These are phyloP conservation scores for Triplophysa tibetana DNA, from an alignment of 2,113 vertebrate genomes.

Conservation along the genomic window DNA sequence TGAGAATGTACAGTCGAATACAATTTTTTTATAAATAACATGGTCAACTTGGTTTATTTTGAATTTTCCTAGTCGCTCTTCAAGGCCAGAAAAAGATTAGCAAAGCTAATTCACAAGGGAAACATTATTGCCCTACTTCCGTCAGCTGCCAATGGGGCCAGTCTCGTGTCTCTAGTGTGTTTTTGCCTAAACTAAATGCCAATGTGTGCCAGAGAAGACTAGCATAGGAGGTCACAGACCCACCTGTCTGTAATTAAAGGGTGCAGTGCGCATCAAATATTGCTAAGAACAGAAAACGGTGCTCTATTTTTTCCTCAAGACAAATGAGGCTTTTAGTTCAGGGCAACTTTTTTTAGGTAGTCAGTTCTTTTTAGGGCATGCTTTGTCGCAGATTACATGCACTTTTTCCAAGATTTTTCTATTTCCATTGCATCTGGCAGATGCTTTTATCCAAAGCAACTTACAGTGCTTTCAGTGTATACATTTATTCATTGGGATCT, in stretches of 20 bases:
- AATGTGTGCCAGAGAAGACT: conserved; percentile 36
- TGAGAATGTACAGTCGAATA: no score
- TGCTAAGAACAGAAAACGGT: conserved; percentile 57
- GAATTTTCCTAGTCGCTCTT: neutral
- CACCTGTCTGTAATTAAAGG: conserved; percentile 65
- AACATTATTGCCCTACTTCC: conserved; percentile 66
- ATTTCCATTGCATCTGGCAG: neutral
- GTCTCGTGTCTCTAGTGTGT: conserved; percentile 60
- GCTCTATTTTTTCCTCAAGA: conserved; percentile 36
- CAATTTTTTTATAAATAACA: no score
- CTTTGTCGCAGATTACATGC: neutral
- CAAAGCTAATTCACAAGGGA: neutral
- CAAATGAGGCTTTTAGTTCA: conserved; percentile 29
- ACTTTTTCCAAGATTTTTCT: neutral
- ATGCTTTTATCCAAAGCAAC: no score
- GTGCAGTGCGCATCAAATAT: conserved; percentile 62
- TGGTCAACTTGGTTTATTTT: neutral
- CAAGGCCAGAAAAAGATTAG: conserved; percentile 8
- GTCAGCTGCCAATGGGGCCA: conserved; percentile 50
- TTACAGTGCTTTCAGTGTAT: no score
- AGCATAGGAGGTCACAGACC: conserved; percentile 65
- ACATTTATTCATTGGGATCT: no score
- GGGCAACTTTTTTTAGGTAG: neutral
- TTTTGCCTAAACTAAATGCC: conserved; percentile 61
- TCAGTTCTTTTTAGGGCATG: conserved; percentile 8